These are phyloP conservation scores for Brachionus koreanus DNA, from an alignment of 1,140 invertebrate species.

Conservation along the genomic window DNA sequence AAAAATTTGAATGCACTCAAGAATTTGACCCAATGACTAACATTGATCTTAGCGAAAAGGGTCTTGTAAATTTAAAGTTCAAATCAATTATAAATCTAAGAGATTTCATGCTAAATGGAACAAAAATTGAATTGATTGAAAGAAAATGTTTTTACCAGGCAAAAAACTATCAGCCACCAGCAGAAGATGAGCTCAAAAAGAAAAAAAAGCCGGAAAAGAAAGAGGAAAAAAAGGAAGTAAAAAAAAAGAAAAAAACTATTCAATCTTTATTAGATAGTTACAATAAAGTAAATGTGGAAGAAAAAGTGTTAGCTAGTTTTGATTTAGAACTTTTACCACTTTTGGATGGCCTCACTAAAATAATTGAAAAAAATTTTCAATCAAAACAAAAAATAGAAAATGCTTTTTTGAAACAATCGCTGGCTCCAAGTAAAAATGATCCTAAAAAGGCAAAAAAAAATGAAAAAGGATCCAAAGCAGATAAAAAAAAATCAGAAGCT, in stretches of 20 bases:
- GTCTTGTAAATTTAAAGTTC: not conserved
- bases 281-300: slow-evolving; percentile 29
- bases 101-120: slow-evolving; percentile 8
- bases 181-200: not conserved
- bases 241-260: slow-evolving; percentile 37
- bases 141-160: slow-evolving; percentile 16
- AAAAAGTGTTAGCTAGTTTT: slow-evolving; percentile 16
- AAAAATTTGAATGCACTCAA: not conserved
- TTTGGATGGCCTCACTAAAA: slow-evolving; percentile 22
- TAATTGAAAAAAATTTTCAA: slow-evolving; percentile 21
- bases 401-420: not conserved
- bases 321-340: not conserved
- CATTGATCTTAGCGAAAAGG: slow-evolving; percentile 22
- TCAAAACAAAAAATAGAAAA: not conserved
- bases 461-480: not conserved
- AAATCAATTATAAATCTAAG: not conserved
- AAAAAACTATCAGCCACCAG: not conserved
- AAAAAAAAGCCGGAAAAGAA: slow-evolving; percentile 29
- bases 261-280: not conserved
- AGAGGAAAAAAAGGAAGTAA: slow-evolving; percentile 9
- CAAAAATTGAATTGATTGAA: slow-evolving; percentile 23
- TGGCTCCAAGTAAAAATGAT: not conserved
- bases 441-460: slow-evolving; percentile 15
- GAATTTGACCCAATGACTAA: slow-evolving; percentile 24
- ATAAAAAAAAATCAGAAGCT: slow-evolving; percentile 9